A percentile compares a stretch with the other conserved stretches of the same genome.
These are phyloP conservation scores for Loripinus fragilis DNA, from an alignment of 2,888 invertebrate species.

Conservation along the genomic window DNA sequence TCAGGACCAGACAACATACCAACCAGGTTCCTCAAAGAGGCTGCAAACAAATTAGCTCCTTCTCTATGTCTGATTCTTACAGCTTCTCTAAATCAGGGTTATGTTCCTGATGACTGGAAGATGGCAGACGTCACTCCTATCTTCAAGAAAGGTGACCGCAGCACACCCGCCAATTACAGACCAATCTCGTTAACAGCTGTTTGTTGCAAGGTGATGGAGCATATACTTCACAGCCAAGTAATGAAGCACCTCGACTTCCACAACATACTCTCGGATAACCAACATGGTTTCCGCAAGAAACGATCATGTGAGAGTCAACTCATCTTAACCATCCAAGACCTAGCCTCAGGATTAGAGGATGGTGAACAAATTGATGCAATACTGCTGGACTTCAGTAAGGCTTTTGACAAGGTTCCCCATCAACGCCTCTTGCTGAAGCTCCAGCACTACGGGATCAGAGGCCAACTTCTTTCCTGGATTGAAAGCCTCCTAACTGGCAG, in stretches of 20 bases:
- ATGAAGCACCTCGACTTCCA: conserved; percentile 30
- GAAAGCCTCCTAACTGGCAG: conserved; percentile 38
- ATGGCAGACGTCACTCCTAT: conserved; percentile 45
- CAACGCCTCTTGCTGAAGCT: conserved; percentile 2
- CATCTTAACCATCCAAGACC: conserved; percentile 32
- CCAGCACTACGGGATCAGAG: conserved; percentile 11
- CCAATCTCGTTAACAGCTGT: conserved; percentile 51
- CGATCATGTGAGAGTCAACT: conserved; percentile 50
- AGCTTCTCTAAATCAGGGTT: conserved; percentile 29
- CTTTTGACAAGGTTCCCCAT: conserved; percentile 22
- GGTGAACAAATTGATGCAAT: conserved; percentile 44
- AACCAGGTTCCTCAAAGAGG: conserved; percentile 33
- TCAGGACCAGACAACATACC: conserved; percentile 36
- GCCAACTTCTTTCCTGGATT: conserved; percentile 37
- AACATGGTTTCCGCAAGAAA: conserved; percentile 48
- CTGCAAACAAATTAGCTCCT: conserved; percentile 30
- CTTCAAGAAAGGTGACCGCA: conserved; percentile 50
- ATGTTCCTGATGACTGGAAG: conserved; percentile 47
- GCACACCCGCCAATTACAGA: conserved; percentile 48
- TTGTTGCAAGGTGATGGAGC: conserved; percentile 54
- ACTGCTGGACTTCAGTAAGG: conserved; percentile 53
- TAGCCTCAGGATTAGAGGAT: conserved; percentile 27
- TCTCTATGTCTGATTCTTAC: conserved; percentile 34
- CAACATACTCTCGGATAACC: conserved; percentile 38
- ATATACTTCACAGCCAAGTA: conserved; percentile 38